phyloP scores from a whole-genome alignment of 2,797 vertebrate species.

The Ctenopoma multispine region DNA sequence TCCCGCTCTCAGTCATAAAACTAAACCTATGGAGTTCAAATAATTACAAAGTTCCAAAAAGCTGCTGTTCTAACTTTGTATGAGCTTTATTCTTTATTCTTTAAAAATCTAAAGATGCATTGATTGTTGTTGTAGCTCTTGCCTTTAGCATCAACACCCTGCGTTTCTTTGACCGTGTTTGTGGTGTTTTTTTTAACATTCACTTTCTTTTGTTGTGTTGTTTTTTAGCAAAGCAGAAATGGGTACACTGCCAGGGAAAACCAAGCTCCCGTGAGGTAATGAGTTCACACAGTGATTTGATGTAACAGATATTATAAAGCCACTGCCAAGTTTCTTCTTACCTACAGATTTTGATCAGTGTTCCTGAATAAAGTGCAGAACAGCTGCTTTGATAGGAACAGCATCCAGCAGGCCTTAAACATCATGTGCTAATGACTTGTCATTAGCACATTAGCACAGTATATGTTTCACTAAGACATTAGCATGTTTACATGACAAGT shows the following conservation, averaged over 20 bases:
- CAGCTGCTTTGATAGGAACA: background rate
- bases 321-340: background rate
- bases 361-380: background rate
- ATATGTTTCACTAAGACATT: background rate
- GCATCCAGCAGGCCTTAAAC: background rate
- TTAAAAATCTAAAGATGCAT: too few species aligned
- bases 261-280: slow-evolving; percentile 58
- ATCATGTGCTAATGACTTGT: too few species aligned
- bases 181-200: background rate
- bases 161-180: too few species aligned
- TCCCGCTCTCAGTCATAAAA: too few species aligned
- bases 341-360: background rate
- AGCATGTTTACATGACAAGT: too few species aligned
- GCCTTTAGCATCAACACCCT: too few species aligned
- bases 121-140: too few species aligned
- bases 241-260: slow-evolving; percentile 66
- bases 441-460: background rate
- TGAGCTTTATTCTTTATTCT: too few species aligned
- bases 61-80: too few species aligned
- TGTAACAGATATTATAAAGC: background rate
- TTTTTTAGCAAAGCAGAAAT: slow-evolving; percentile 72
- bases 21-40: too few species aligned
- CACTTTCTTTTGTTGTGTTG: slow-evolving; percentile 11
- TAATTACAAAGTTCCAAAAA: too few species aligned
- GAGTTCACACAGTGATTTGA: background rate